Conservation (phyloP, 2,888 invertebrate species). For the Neoaliturus tenellus region DNA sequence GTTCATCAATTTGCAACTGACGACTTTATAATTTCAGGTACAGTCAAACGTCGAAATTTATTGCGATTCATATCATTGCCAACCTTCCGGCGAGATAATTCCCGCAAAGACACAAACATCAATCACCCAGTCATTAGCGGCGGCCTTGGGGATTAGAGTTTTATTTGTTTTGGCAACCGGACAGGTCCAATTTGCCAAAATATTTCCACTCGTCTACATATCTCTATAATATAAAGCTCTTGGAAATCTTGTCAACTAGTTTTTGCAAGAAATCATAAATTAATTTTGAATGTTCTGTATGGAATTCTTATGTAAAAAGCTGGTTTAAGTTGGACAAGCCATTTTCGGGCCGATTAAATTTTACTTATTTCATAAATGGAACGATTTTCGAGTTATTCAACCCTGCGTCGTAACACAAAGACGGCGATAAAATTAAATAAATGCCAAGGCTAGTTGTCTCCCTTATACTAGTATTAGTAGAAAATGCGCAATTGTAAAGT, state of each 20-base stretch:
- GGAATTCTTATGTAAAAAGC: not conserved
- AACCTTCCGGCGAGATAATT: slow-evolving; percentile 13
- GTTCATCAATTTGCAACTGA: not conserved
- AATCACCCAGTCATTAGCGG: not conserved
- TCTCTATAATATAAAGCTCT: not conserved
- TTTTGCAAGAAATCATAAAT: not conserved
- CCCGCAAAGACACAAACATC: slow-evolving; percentile 10
- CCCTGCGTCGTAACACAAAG: too few relatives aligned
- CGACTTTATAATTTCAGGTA: slow-evolving; percentile 9
- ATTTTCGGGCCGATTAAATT: not conserved
- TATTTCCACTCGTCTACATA: not conserved
- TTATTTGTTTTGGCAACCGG: not conserved
- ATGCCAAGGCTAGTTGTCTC: too few relatives aligned
- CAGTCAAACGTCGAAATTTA: not conserved
- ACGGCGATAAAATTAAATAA: too few relatives aligned
- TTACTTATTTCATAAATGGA: not conserved
- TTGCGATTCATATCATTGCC: not conserved
- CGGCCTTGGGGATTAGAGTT: not conserved
- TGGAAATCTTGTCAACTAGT: not conserved
- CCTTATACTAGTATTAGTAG: too few relatives aligned
- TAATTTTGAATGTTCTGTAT: not conserved
- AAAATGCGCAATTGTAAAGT: too few relatives aligned
- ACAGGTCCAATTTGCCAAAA: not conserved
- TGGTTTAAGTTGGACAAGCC: not conserved
- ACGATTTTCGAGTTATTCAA: not conserved